These are phyloP conservation scores for Enteromius fasciolatus DNA, from an alignment of 2,797 vertebrate genomes.

Conservation along the genomic window DNA sequence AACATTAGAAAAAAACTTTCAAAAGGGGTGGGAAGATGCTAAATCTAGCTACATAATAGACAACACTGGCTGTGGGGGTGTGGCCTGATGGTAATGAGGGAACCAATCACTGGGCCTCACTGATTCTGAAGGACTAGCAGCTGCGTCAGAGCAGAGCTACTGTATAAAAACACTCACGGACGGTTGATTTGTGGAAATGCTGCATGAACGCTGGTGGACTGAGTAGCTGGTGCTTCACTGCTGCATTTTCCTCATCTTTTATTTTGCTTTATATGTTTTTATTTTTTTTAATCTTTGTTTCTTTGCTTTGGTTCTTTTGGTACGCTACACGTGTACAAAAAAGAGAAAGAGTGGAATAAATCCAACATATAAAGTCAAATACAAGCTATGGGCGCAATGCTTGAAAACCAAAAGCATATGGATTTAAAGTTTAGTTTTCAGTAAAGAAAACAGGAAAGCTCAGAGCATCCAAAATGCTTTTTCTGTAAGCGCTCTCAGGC, in stretches of 20 bases:
- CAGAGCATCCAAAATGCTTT: neutral
- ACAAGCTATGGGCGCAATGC: neutral
- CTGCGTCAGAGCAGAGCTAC: neutral
- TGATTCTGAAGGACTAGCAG: neutral
- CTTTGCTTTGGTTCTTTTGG: neutral
- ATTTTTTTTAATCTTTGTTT: neutral
- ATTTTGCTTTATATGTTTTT: neutral
- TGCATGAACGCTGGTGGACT: neutral
- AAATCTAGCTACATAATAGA: too few species aligned
- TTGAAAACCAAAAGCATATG: too few species aligned
- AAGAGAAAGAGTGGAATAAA: neutral
- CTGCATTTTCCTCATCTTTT: neutral
- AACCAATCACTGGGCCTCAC: neutral
- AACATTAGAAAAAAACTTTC: too few species aligned
- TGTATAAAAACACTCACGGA: neutral
- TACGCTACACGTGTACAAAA: neutral
- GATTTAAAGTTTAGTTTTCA: slow-evolving; percentile 5
- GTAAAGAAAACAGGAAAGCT: neutral
- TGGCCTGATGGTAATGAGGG: neutral
- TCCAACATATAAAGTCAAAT: neutral
- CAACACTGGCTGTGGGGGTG: neutral
- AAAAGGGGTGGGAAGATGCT: too few species aligned
- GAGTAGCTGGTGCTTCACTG: neutral
- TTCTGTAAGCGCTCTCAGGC: neutral
- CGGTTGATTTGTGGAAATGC: neutral